Conservation (phyloP, 2,113 vertebrate genomes). For the Brachyistius frenatus region DNA sequence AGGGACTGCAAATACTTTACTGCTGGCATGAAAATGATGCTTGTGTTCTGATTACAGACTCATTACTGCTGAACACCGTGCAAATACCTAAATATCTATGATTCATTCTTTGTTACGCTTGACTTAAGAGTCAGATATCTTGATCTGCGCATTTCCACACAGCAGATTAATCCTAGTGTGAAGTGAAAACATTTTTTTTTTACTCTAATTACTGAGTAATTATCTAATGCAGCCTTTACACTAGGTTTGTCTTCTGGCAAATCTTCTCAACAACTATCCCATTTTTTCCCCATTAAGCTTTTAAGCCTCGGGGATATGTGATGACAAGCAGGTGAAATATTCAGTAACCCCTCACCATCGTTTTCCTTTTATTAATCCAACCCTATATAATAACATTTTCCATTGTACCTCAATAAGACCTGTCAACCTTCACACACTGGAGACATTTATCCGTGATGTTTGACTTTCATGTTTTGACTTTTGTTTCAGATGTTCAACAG, state of each 20-base stretch:
- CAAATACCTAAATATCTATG: no score
- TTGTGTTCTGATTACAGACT: slow-evolving; percentile 3
- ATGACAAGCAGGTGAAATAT: slow-evolving; percentile 2
- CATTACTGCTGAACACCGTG: background rate
- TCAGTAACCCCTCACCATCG: slow-evolving; percentile 4
- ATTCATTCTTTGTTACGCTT: no score
- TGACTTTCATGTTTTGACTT: slow-evolving; percentile 51
- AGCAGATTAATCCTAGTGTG: no score
- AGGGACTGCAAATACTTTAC: background rate
- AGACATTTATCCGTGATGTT: slow-evolving; percentile 12
- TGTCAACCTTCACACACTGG: slow-evolving; percentile 13
- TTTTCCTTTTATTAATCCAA: background rate
- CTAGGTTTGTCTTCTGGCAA: slow-evolving; percentile 4
- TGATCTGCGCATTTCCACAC: no score
- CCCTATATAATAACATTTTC: background rate
- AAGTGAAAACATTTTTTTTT: background rate
- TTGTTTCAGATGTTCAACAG: slow-evolving; percentile 81
- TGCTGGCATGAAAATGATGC: background rate
- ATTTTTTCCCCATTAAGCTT: slow-evolving; percentile 3
- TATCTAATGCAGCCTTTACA: slow-evolving; percentile 9
- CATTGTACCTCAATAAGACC: slow-evolving; percentile 25
- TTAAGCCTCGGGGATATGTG: slow-evolving; percentile 10
- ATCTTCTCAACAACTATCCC: slow-evolving; percentile 31
- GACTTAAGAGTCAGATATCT: no score
- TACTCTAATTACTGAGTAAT: background rate